Conservation (phyloP, 1,140 invertebrate species). For the Trissolcus basalis region DNA sequence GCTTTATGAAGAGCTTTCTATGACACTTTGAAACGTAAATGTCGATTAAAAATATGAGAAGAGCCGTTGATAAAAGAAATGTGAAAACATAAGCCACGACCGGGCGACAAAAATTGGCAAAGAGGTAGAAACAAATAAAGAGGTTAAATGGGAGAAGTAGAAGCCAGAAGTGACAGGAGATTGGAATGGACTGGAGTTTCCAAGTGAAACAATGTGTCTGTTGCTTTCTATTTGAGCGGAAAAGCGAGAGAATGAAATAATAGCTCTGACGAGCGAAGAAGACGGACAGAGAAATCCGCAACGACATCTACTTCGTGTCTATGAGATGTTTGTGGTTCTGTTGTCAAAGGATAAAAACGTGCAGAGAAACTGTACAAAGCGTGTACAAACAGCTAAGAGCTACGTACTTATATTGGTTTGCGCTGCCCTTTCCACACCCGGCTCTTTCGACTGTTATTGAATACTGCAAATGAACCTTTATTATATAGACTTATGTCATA, state of each 20-base stretch:
- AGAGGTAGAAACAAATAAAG: conserved; percentile 47
- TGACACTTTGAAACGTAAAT: conserved; percentile 6
- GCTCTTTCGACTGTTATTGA: too few species aligned
- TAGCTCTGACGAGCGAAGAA: conserved; percentile 29
- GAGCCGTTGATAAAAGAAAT: conserved; percentile 27
- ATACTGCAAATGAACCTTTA: too few species aligned
- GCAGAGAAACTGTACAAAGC: conserved; percentile 57
- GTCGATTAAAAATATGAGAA: conserved; percentile 18
- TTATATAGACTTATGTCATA: too few species aligned
- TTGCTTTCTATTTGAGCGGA: conserved; percentile 42
- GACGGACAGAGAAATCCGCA: conserved; percentile 37
- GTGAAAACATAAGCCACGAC: conserved; percentile 21
- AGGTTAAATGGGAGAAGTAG: conserved; percentile 51
- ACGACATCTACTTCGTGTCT: conserved; percentile 48
- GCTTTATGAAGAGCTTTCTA: too few species aligned
- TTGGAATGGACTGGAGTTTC: conserved; percentile 44
- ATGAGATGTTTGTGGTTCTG: conserved; percentile 60
- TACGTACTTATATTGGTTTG: conserved; percentile 61
- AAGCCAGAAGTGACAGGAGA: conserved; percentile 49
- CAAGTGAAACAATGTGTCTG: conserved; percentile 51
- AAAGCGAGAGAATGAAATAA: conserved; percentile 50
- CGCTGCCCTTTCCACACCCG: background rate
- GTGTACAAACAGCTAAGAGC: conserved; percentile 62
- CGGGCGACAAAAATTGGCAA: conserved; percentile 27
- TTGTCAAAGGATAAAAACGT: conserved; percentile 64